phyloP scores from a whole-genome alignment of 1,140 invertebrate species.

The Diorhabda elongata region DNA sequence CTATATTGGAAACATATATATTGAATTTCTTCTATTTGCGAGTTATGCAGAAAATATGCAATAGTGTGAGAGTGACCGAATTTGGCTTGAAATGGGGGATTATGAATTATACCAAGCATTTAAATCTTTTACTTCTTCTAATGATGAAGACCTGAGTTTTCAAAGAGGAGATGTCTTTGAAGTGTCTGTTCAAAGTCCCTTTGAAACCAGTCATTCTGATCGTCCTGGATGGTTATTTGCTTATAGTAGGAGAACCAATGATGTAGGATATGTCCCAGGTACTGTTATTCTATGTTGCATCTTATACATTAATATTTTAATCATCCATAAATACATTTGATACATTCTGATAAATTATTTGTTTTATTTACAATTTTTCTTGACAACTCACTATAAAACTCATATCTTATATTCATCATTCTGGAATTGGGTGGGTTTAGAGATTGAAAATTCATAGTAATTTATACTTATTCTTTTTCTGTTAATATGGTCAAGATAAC shows the following conservation, averaged over 20 bases:
- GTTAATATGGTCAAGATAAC: too few relatives aligned
- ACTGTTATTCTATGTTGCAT: constrained; percentile 6
- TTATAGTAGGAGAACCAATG: constrained; percentile 35
- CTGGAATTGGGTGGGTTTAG: too few relatives aligned
- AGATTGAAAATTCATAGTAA: too few relatives aligned
- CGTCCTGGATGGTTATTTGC: constrained; percentile 25
- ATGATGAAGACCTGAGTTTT: constrained; percentile 32
- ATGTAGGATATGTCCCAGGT: constrained; percentile 39
- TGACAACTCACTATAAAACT: too few relatives aligned
- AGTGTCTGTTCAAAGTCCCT: constrained; percentile 24
- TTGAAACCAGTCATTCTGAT: constrained; percentile 11
- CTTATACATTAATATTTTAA: not conserved
- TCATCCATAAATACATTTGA: too few relatives aligned
- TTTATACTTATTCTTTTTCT: too few relatives aligned
- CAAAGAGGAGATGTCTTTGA: constrained; percentile 38
- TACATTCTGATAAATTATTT: too few relatives aligned
- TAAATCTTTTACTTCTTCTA: constrained; percentile 29
- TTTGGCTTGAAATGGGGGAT: constrained; percentile 36
- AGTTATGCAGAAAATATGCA: constrained; percentile 25
- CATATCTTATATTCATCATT: too few relatives aligned
- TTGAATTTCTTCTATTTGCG: too few relatives aligned
- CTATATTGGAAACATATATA: too few relatives aligned
- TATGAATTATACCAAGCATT: constrained; percentile 37
- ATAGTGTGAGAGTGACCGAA: constrained; percentile 18
- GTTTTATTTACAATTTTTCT: too few relatives aligned